These are phyloP conservation scores for Eurystomus glaucurus DNA, from an alignment of 2,797 vertebrate species.

Conservation along the genomic window DNA sequence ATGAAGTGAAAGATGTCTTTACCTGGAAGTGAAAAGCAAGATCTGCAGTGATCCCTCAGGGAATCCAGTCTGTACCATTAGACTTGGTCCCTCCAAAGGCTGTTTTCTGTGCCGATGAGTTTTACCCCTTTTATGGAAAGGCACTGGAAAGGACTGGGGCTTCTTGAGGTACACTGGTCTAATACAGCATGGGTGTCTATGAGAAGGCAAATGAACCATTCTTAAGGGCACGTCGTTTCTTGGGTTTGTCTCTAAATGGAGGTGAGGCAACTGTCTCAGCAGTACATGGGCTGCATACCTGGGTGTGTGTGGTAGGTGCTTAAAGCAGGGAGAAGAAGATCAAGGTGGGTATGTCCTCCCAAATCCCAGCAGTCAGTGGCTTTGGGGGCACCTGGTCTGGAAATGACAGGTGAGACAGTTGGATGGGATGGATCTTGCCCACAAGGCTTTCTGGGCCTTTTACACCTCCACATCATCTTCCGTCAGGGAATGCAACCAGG, in stretches of 20 bases:
- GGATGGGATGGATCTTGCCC: not conserved
- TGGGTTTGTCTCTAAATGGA: not conserved
- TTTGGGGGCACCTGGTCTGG: not conserved
- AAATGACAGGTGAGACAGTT: not conserved
- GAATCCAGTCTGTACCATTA: not conserved
- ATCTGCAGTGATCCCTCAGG: not conserved
- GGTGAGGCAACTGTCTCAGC: not conserved
- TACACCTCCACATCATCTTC: not conserved
- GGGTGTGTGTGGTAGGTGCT: rapidly evolving
- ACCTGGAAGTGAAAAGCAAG: not conserved
- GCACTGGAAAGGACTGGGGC: not conserved
- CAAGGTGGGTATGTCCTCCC: not conserved
- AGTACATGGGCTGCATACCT: rapidly evolving
- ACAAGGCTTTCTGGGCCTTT: not conserved
- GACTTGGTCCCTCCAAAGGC: not conserved
- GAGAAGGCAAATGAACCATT: not conserved
- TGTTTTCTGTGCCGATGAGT: not conserved
- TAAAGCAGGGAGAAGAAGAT: not conserved
- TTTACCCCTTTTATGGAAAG: not conserved
- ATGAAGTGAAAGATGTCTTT: not conserved
- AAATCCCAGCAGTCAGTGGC: not conserved
- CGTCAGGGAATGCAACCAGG: not conserved
- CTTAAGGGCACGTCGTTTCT: rapidly evolving
- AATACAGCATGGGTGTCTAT: rapidly evolving
- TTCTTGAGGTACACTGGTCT: not conserved